Conservation (phyloP, 2,797 vertebrate genomes). For the Mycteria americana region DNA sequence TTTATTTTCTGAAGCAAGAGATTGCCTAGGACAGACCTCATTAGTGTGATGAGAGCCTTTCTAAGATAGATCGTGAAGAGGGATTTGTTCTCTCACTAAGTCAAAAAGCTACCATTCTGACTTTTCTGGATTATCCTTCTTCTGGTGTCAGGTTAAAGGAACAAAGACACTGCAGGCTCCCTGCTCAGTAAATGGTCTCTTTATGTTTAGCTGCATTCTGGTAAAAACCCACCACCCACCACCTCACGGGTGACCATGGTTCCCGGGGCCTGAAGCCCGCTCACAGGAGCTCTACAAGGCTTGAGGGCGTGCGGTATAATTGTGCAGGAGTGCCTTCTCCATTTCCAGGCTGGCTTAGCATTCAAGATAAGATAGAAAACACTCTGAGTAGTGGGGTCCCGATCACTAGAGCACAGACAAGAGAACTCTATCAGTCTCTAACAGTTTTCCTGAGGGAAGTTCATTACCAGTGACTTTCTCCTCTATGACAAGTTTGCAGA, state of each 20-base stretch:
- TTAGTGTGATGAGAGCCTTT: neutral
- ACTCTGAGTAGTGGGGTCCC: fast-evolving
- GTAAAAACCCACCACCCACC: neutral
- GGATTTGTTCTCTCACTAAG: neutral
- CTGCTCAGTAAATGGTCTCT: neutral
- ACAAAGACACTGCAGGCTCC: neutral
- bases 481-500: neutral
- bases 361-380: neutral
- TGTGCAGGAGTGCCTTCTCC: neutral
- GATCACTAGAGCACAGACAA: neutral
- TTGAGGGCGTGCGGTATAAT: fast-evolving
- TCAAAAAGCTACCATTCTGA: neutral
- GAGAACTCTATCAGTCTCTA: neutral
- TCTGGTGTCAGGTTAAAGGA: neutral
- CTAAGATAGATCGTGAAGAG: neutral
- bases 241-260: no score
- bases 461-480: neutral
- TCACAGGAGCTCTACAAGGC: neutral
- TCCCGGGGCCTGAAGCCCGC: neutral
- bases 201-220: neutral
- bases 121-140: slow-evolving; percentile 11
- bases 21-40: neutral
- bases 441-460: neutral
- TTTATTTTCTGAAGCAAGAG: slow-evolving; percentile 29
- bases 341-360: neutral